Percentiles rank a stretch among this genome's conserved stretches.
Evolutionary conservation across 2,113 vertebrate genomes (phyloP).

Genomic region (Delphinapterus leucas): DNA sequence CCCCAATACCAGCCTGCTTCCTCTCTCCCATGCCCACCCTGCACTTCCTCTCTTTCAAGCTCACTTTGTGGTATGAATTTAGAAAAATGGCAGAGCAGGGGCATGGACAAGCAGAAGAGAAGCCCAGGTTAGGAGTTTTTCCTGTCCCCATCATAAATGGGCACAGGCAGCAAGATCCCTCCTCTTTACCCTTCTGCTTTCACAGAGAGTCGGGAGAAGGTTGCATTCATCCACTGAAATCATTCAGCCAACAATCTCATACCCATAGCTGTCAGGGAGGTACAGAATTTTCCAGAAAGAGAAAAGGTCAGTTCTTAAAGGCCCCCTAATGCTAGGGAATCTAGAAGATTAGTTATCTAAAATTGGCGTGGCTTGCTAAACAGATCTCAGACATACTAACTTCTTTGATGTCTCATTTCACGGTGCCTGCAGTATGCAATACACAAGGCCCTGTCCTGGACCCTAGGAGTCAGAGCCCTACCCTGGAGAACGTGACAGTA

Average conservation of each 20-base stretch:
- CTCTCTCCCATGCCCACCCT: not conserved
- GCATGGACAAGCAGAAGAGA: fast-evolving
- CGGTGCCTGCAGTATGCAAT: too few species aligned
- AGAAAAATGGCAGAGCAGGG: not conserved
- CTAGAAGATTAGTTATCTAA: not conserved
- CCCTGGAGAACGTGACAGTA: not conserved
- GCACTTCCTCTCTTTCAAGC: not conserved
- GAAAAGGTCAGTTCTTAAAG: not conserved
- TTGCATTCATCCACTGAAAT: not conserved
- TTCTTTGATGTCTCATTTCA: not conserved
- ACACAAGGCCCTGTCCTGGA: not conserved
- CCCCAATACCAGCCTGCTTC: not conserved
- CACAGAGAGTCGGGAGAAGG: not conserved
- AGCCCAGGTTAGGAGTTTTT: not conserved
- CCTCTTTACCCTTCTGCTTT: not conserved
- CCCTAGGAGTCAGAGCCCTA: fast-evolving
- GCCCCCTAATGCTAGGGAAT: not conserved
- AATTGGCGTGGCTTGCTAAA: not conserved
- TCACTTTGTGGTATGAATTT: not conserved
- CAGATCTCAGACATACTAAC: not conserved
- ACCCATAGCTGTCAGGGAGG: fast-evolving
- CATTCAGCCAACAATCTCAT: not conserved
- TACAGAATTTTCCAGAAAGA: not conserved
- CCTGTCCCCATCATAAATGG: fast-evolving
- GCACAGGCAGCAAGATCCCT: fast-evolving